phyloP scores from a whole-genome alignment of 2,113 vertebrate species.

The Gracilinanus agilis region DNA sequence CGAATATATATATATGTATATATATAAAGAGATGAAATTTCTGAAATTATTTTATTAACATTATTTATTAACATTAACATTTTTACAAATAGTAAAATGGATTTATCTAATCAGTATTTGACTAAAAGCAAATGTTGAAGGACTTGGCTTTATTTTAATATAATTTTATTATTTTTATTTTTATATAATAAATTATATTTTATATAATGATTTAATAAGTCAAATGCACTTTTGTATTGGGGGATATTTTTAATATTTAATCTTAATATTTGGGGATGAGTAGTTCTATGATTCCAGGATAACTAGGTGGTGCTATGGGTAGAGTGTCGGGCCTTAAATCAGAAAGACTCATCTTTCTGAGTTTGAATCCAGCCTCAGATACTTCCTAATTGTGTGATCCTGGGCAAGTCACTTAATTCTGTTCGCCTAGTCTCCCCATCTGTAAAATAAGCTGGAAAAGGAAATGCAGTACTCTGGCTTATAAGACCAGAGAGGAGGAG shows the following conservation, averaged over 20 bases:
- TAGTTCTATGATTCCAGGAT: background rate
- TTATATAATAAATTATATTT: too few relatives aligned
- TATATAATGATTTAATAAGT: background rate
- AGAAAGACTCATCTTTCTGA: background rate
- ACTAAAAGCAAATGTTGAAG: slow-evolving; percentile 75
- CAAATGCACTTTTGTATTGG: background rate
- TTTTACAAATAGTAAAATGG: slow-evolving; percentile 69
- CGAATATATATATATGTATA: too few relatives aligned
- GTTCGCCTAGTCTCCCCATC: background rate
- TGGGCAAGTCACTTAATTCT: background rate
- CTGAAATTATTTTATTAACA: slow-evolving; percentile 74
- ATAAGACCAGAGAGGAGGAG: too few relatives aligned
- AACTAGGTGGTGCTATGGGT: background rate
- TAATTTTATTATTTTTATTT: too few relatives aligned
- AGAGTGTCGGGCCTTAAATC: background rate
- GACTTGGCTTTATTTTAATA: too few relatives aligned
- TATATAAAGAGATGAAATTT: too few relatives aligned
- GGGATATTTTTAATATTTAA: background rate
- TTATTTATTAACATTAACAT: slow-evolving; percentile 68
- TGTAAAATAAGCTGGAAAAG: background rate
- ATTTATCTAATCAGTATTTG: slow-evolving; percentile 75
- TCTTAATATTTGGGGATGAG: background rate
- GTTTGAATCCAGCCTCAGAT: background rate
- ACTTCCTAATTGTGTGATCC: background rate
- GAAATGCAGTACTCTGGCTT: too few relatives aligned